These are phyloP conservation scores for Gonocerus acuteangulatus DNA, from an alignment of 2,888 invertebrate genomes.

Conservation along the genomic window DNA sequence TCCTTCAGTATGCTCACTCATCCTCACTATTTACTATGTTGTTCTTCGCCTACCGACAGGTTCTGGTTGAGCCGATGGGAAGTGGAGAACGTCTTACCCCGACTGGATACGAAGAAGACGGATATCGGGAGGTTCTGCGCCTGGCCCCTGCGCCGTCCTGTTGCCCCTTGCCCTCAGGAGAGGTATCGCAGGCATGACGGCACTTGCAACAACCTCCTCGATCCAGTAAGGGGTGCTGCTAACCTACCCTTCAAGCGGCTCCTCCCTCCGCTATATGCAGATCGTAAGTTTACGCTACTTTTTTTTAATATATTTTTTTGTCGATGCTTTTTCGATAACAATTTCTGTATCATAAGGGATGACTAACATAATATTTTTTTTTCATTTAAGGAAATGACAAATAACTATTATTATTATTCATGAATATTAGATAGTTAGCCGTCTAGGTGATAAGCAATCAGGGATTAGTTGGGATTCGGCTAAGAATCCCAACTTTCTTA, in stretches of 20 bases:
- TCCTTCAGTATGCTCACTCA: no score
- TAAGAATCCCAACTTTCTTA: no score
- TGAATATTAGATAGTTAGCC: no score
- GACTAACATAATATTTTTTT: no score
- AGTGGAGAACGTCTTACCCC: conserved; percentile 42
- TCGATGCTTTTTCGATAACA: no score
- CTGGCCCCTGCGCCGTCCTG: conserved; percentile 39
- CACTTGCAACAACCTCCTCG: conserved; percentile 45
- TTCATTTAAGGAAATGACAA: no score
- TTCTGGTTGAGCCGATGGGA: conserved; percentile 42
- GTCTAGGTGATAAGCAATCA: no score
- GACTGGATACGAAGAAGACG: conserved; percentile 43
- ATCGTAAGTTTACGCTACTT: conserved; percentile 38
- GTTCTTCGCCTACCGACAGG: no score
- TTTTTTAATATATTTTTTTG: not conserved
- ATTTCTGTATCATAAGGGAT: no score
- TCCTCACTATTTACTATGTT: no score
- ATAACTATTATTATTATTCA: no score
- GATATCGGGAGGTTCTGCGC: conserved; percentile 43
- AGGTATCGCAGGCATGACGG: conserved; percentile 43
- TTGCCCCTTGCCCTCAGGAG: conserved; percentile 39
- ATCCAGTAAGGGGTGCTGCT: conserved; percentile 45
- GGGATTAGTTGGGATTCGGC: no score
- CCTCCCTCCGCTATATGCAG: conserved; percentile 41
- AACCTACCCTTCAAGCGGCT: conserved; percentile 40